Conservation (phyloP, 2,888 invertebrate species). For the Chloroclystis v-ata region DNA sequence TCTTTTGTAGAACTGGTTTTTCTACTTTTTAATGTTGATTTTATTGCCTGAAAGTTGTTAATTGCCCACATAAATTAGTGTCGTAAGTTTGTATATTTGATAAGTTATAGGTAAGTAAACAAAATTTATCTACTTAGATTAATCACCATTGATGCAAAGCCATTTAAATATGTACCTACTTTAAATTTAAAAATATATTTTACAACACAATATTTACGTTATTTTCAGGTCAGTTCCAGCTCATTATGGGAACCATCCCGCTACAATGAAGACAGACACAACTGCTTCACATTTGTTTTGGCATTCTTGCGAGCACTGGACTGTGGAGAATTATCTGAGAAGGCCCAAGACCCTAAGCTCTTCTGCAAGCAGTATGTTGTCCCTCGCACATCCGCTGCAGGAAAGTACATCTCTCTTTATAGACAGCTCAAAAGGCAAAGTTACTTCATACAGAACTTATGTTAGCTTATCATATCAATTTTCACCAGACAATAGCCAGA, state of each 20-base stretch:
- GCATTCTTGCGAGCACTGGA: constrained; percentile 86
- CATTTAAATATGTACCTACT: no score
- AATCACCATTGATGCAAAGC: no score
- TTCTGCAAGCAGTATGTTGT: constrained; percentile 91
- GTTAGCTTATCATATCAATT: constrained; percentile 38
- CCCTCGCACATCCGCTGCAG: constrained; percentile 87
- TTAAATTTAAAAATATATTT: no score
- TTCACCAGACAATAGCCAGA: background rate
- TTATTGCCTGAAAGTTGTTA: background rate
- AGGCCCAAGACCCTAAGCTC: constrained; percentile 81
- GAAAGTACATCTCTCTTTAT: constrained; percentile 90
- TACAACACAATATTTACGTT: background rate
- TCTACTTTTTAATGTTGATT: constrained; percentile 1
- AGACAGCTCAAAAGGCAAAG: constrained; percentile 81
- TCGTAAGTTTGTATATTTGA: background rate
- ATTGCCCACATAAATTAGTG: background rate
- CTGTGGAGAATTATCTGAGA: constrained; percentile 83
- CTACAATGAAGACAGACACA: constrained; percentile 87
- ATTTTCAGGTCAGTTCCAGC: constrained; percentile 71
- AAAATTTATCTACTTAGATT: no score
- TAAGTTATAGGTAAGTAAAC: no score
- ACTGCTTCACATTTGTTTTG: constrained; percentile 92
- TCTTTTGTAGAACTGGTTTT: constrained; percentile 9
- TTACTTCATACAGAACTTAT: constrained; percentile 70
- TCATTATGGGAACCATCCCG: constrained; percentile 81